phyloP scores from a whole-genome alignment of 1,140 invertebrate species.

The Meloidogyne hapla region DNA sequence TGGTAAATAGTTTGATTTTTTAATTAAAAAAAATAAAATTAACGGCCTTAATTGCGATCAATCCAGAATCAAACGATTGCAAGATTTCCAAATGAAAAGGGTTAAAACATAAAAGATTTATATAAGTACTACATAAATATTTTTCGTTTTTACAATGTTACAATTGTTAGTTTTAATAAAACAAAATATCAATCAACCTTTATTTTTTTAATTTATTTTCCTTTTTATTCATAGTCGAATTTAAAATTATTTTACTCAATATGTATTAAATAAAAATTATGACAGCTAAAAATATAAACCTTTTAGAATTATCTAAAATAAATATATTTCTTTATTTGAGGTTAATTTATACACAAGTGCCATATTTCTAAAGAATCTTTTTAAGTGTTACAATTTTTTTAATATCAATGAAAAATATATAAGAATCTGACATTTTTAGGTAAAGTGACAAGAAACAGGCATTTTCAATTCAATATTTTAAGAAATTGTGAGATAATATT shows the following conservation, averaged over 20 bases:
- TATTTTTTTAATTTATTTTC: too few species aligned
- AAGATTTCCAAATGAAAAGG: slow-evolving; percentile 11
- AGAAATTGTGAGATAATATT: slow-evolving; percentile 6
- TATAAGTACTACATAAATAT: too few species aligned
- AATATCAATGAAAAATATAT: background rate
- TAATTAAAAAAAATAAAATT: background rate
- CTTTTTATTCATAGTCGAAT: too few species aligned
- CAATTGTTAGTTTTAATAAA: too few species aligned
- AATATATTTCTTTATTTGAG: too few species aligned
- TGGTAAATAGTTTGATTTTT: slow-evolving; percentile 31
- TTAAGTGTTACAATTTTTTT: background rate
- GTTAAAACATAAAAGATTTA: too few species aligned
- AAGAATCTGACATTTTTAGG: background rate
- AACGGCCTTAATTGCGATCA: slow-evolving; percentile 25
- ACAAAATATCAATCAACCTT: background rate
- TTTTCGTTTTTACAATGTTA: too few species aligned
- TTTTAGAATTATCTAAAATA: too few species aligned
- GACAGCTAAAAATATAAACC: too few species aligned
- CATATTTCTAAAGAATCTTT: background rate
- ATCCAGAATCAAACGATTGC: slow-evolving; percentile 32
- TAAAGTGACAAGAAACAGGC: background rate
- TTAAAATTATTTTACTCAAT: too few species aligned
- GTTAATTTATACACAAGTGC: too few species aligned
- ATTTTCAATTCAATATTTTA: background rate
- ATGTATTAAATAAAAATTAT: too few species aligned